A percentile compares a stretch with the other conserved stretches of the same genome.
Conservation (phyloP, 2,797 vertebrate species). For the Brotula barbata region DNA sequence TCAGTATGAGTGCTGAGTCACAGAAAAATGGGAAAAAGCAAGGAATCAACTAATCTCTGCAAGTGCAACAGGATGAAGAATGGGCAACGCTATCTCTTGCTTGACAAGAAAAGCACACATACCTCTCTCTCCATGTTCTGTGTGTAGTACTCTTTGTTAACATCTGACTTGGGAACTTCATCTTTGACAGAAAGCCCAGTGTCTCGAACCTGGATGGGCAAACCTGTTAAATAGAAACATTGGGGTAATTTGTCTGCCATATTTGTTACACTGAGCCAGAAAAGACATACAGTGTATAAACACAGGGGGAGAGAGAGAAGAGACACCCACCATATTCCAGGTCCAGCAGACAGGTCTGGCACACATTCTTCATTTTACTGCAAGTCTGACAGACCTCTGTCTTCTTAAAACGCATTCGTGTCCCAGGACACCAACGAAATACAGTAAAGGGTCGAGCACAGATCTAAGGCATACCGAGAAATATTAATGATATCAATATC, state of each 20-base stretch:
- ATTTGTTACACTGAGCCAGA: neutral
- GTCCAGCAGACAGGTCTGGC: constrained; percentile 96
- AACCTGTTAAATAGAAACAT: constrained; percentile 75
- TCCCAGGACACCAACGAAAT: constrained; percentile 97
- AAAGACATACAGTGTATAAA: neutral
- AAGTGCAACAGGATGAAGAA: neutral
- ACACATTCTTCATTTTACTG: constrained; percentile 99
- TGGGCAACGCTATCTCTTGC: neutral
- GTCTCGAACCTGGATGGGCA: constrained; percentile 98
- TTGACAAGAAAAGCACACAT: neutral
- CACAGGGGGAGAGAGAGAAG: neutral
- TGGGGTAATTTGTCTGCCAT: neutral
- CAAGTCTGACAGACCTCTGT: constrained; percentile 99
- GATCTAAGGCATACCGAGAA: constrained; percentile 77
- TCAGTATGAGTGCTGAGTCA: neutral
- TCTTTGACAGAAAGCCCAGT: constrained; percentile 93
- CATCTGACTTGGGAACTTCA: constrained; percentile 95
- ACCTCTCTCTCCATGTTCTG: constrained; percentile 99
- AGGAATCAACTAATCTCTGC: neutral
- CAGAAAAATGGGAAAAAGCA: neutral
- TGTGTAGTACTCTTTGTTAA: constrained; percentile 98
- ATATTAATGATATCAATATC: neutral
- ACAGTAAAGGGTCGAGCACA: constrained; percentile 98
- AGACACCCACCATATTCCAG: constrained; percentile 89
- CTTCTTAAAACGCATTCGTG: constrained; percentile 99